A percentile compares a stretch with the other conserved stretches of the same genome.
These are phyloP conservation scores for Drosophila nasuta DNA, from an alignment of 1,140 invertebrate species.

Conservation along the genomic window DNA sequence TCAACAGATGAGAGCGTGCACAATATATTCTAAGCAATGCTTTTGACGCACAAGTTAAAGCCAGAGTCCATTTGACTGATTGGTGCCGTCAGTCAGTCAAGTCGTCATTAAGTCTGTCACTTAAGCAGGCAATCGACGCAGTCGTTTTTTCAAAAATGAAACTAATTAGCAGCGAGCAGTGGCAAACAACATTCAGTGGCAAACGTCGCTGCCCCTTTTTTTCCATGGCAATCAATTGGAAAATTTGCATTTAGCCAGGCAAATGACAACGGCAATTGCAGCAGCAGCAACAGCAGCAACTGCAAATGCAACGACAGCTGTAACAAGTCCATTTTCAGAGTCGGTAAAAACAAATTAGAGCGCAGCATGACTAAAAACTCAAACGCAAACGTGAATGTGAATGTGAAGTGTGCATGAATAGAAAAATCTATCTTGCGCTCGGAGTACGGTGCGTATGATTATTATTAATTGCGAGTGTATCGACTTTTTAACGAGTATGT, in stretches of 20 bases:
- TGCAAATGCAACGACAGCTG: conserved; percentile 30
- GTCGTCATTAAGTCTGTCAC: conserved; percentile 55
- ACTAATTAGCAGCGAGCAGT: conserved; percentile 71
- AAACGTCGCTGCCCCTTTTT: conserved; percentile 34
- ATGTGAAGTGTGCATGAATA: conserved; percentile 21
- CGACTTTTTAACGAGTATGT: conserved; percentile 17
- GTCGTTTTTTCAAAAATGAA: conserved; percentile 65
- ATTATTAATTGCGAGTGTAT: conserved; percentile 44
- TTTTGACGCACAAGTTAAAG: not conserved
- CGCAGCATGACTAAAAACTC: conserved; percentile 54
- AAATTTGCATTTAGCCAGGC: conserved; percentile 74
- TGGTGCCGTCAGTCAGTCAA: conserved; percentile 48
- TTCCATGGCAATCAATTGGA: conserved; percentile 77
- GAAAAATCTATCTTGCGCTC: not conserved
- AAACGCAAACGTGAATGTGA: conserved; percentile 24
- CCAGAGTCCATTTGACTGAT: conserved; percentile 13
- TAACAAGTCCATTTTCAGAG: conserved; percentile 75
- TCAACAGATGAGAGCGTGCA: conserved; percentile 5
- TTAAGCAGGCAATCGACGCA: conserved; percentile 56
- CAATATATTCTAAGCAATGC: not conserved
- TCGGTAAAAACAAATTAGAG: conserved; percentile 59
- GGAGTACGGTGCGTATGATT: conserved; percentile 19
- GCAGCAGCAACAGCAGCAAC: conserved; percentile 29
- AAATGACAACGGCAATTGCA: conserved; percentile 17
- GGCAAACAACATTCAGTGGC: conserved; percentile 7